These are phyloP conservation scores for Luperina testacea DNA, from an alignment of 2,888 invertebrate genomes.

Conservation along the genomic window DNA sequence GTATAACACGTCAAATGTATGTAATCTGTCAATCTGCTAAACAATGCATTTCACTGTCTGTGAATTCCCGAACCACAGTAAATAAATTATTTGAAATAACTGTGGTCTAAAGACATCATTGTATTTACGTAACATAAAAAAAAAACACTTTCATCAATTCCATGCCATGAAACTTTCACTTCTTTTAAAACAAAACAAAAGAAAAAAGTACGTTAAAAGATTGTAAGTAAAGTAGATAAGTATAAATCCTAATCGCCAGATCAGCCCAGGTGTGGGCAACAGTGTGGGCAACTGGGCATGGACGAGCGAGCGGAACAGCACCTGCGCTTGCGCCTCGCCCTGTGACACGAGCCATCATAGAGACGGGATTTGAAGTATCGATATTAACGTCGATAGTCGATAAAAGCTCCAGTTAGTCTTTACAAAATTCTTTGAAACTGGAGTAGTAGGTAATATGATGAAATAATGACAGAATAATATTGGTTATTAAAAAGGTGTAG, in stretches of 20 bases:
- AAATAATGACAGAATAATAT: neutral
- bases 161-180: conserved; percentile 53
- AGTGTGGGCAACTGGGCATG: conserved; percentile 75
- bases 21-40: neutral
- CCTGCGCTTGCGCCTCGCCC: conserved; percentile 85
- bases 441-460: too few relatives aligned
- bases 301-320: conserved; percentile 84
- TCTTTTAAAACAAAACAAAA: conserved; percentile 9
- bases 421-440: neutral
- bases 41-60: neutral
- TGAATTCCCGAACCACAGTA: neutral
- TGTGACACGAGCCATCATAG: conserved; percentile 74
- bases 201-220: conserved; percentile 61
- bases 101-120: neutral
- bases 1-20: neutral
- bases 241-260: conserved; percentile 72
- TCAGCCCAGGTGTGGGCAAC: conserved; percentile 82
- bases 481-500: neutral
- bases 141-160: neutral
- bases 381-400: conserved; percentile 34
- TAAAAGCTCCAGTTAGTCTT: neutral
- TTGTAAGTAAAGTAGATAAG: conserved; percentile 60
- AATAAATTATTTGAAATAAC: neutral
- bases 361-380: conserved; percentile 60
- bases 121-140: neutral